Conservation (phyloP, 37 sponge, comb jelly and placozoan species). For the Sycon ciliatum region DNA sequence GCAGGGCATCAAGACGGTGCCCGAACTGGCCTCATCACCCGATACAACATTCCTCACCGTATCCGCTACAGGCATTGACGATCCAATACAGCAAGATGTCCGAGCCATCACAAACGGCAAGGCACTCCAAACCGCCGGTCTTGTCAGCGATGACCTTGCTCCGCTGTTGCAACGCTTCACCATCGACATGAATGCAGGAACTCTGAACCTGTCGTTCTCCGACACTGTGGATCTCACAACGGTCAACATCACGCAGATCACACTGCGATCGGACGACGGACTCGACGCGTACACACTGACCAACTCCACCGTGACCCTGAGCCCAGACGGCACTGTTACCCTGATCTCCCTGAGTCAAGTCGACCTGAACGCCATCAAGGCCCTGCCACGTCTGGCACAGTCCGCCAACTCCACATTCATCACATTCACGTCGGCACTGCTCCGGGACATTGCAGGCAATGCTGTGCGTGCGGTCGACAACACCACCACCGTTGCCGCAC, state of each 20-base stretch:
- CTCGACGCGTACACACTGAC: constrained; percentile 13
- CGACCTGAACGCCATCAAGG: constrained; percentile 67
- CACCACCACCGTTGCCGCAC: constrained; percentile 36
- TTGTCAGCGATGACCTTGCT: no score
- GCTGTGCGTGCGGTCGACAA: constrained; percentile 16
- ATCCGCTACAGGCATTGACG: constrained; percentile 66
- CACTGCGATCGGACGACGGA: no score
- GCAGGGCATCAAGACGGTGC: constrained; percentile 29
- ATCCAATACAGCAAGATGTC: constrained; percentile 43
- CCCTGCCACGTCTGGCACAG: constrained; percentile 38
- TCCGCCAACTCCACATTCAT: constrained; percentile 60
- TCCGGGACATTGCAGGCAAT: constrained; percentile 29
- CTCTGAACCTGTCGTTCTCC: constrained; percentile 73
- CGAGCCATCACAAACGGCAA: constrained; percentile 39
- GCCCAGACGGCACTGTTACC: not conserved
- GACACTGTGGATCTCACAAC: constrained; percentile 63
- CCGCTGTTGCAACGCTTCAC: constrained; percentile 55
- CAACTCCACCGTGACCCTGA: not conserved
- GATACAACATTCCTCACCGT: constrained; percentile 65
- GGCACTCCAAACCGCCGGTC: constrained; percentile 44
- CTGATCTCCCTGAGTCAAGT: not conserved
- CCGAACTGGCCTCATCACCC: constrained; percentile 32
- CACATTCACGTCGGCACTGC: constrained; percentile 12
- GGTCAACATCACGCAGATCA: constrained; percentile 29
- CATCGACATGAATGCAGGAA: constrained; percentile 72